Evolutionary conservation across 2,113 vertebrate genomes (phyloP), one percentile per base, ranked within the genome.

Genomic region (Zapus hudsonius): DNA sequence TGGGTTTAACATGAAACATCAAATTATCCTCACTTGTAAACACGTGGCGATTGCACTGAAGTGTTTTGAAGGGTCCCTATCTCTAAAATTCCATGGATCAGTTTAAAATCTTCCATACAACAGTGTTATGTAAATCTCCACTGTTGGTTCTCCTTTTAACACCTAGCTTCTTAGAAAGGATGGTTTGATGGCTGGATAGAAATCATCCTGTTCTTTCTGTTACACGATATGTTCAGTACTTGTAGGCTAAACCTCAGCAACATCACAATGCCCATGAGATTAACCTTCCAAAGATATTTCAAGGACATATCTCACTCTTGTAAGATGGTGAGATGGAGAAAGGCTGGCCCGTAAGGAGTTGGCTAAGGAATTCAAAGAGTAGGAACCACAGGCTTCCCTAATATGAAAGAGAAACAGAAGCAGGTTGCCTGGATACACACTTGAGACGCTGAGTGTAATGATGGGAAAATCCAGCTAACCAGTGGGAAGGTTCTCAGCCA

Each of bases 191-290:
- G 15, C 22, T 61, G 36, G 40, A n/a, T 23, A 20, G 29, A 8
- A 0, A 33, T 23, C 12, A 29, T 22, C 59, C 11, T 29, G 23
- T 44, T 47, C 52, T 16, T 78, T 75, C 38, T 69, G 2, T 42
- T 57, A 29, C 10, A 29, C 0, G 29, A 40, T 29, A 0, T 23
- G n/a, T n/a, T n/a, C n/a, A 8, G 38, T 36, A 7, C 1, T 23
- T 31, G 3, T 2, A 29, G 63, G 40, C 16, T 7, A 22, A 38
- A 44, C 0, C 12, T 7, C 3, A 23, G 38, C 17, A 15, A 16
- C 55, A 44, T 23, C 19, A 13, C 1, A 23, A 23, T 17, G 16
- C 88, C 33, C 70, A 55, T 33, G 17, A 2, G 17, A 74, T 83
- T 63, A 59, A 36, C 38, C 19, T 85, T 89, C 61, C 25, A 29